Conservation (phyloP, 2,797 vertebrate genomes). For the Micropoecilia bifurca region DNA sequence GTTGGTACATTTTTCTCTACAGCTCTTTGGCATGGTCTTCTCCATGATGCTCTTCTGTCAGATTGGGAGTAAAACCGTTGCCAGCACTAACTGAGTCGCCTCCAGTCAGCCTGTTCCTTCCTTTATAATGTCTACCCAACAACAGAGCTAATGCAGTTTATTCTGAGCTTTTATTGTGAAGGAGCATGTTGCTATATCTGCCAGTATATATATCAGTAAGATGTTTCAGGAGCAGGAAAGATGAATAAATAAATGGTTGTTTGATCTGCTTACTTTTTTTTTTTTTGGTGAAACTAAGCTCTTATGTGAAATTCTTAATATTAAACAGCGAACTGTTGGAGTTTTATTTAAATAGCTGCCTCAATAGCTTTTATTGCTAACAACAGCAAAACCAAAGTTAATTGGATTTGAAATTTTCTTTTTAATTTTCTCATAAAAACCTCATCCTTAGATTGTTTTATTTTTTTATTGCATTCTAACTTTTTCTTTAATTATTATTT, state of each 20-base stretch:
- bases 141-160: constrained; percentile 3
- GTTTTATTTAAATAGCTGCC: background rate
- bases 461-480: background rate
- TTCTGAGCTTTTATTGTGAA: constrained; percentile 37
- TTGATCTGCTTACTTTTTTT: background rate
- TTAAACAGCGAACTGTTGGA: background rate
- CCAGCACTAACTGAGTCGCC: background rate
- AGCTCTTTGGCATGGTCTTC: constrained; percentile 78
- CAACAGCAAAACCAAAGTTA: background rate
- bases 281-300: background rate
- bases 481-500: background rate
- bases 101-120: background rate
- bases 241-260: background rate
- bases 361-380: background rate
- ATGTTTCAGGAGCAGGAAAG: background rate
- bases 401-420: background rate
- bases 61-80: constrained; percentile 38
- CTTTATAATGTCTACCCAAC: background rate
- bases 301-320: background rate
- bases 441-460: background rate
- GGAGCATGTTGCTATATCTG: constrained; percentile 9
- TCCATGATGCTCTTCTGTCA: constrained; percentile 80
- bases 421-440: no score
- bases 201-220: background rate
- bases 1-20: background rate